Conservation (phyloP, 2,113 vertebrate species). For the Eudyptes chrysolophus region DNA sequence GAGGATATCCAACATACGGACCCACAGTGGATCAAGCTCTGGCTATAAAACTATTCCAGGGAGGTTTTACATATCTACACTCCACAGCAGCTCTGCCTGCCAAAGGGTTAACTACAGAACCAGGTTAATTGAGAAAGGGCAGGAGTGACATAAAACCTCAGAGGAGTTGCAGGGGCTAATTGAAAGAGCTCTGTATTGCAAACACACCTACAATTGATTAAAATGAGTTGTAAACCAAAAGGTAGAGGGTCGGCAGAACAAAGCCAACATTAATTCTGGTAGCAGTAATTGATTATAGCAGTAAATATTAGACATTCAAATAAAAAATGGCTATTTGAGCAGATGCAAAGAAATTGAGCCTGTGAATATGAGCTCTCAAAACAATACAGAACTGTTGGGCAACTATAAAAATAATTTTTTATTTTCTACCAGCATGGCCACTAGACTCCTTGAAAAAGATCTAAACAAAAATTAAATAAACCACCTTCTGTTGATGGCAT, state of each 20-base stretch:
- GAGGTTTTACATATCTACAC: not conserved
- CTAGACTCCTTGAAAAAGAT: not conserved
- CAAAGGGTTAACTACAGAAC: not conserved
- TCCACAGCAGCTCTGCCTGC: not conserved
- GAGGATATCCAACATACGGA: not conserved
- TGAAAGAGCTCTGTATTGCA: constrained; percentile 8
- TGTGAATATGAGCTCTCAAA: not conserved
- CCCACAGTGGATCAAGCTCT: not conserved
- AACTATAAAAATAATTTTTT: constrained; percentile 11
- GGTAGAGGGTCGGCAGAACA: not conserved
- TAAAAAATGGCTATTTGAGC: not conserved
- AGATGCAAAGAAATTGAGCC: not conserved
- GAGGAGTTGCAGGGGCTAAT: constrained; percentile 15
- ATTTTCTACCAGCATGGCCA: not conserved
- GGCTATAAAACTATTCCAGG: not conserved
- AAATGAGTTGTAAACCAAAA: constrained; percentile 31
- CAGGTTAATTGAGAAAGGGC: constrained; percentile 14
- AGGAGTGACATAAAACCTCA: not conserved
- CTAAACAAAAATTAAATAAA: constrained; percentile 53
- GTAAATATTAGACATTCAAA: not conserved
- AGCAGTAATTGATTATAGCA: not conserved
- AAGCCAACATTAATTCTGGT: constrained; percentile 17
- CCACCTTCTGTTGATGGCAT: not conserved
- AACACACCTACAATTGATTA: constrained; percentile 20
- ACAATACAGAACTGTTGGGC: not conserved